A percentile compares a stretch with the other conserved stretches of the same genome.
phyloP scores from a whole-genome alignment of 2,888 invertebrate genomes.

The Ichneumoninae sp. region DNA sequence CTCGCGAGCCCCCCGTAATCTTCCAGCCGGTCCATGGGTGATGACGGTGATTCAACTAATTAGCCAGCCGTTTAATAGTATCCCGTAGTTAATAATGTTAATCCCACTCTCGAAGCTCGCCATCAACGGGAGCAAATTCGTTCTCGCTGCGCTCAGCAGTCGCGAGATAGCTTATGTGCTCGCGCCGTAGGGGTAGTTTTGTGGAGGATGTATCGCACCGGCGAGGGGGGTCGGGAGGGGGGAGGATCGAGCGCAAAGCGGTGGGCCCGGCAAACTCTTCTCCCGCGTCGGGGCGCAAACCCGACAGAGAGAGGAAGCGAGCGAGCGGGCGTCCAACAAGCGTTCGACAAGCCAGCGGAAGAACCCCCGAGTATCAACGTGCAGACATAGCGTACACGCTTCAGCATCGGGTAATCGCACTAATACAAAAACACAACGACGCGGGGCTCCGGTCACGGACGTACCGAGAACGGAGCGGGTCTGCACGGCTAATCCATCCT shows the following conservation, averaged over 20 bases:
- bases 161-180: slow-evolving; percentile 68
- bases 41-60: slow-evolving; percentile 72
- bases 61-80: slow-evolving; percentile 73
- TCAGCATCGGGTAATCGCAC: slow-evolving; percentile 65
- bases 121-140: slow-evolving; percentile 42
- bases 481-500: slow-evolving; percentile 79
- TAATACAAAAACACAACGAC: slow-evolving; percentile 36
- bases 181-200: slow-evolving; percentile 30
- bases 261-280: slow-evolving; percentile 37
- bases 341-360: slow-evolving; percentile 38
- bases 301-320: slow-evolving; percentile 3
- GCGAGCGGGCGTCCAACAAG: slow-evolving; percentile 23
- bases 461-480: slow-evolving; percentile 52
- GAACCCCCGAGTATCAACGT: slow-evolving; percentile 34
- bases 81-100: slow-evolving; percentile 74
- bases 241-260: slow-evolving; percentile 14
- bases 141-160: slow-evolving; percentile 65
- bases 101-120: slow-evolving; percentile 72
- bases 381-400: slow-evolving; percentile 43
- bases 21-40: background rate
- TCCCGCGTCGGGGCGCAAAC: slow-evolving; percentile 31
- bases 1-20: slow-evolving; percentile 34
- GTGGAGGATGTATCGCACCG: slow-evolving; percentile 13
- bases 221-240: background rate
- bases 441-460: slow-evolving; percentile 36